Evolutionary conservation across 2,888 invertebrate species (phyloP), one percentile per base, ranked within the genome.

Genomic region (Byasa hedistus): DNA sequence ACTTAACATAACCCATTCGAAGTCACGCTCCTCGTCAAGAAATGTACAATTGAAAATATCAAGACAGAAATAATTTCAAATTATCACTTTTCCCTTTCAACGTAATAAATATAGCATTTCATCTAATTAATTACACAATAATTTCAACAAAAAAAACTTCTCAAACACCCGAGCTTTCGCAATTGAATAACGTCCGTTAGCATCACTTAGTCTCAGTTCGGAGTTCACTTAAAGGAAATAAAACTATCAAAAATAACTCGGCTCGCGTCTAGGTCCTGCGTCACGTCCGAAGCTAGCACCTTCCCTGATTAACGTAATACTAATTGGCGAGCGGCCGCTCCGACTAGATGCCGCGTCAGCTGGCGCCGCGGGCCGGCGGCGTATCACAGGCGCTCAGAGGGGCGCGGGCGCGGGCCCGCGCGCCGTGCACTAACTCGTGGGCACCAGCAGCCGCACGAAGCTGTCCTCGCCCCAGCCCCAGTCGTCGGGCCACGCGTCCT

Each of bases 401-500:
- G 84, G 87, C 82, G 86, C 88, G 89, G 86, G 87, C 87, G 89
- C 89, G 87, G 89, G 87, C 89, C 90, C 89, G 89, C 89, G 89
- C 90, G 84, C 81, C 83, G 79, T 79, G 83, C 91, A 91, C 94
- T 94, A 94, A 93, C 94, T 93, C 80, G 94, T 93, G 75, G 94
- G 95, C 81, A 95, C 95, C 82, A 95, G 89, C 79, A 95, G 93
- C 83, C 95, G 93, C 93, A 95, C 94, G 83, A 94, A 94, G 81
- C 94, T 94, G 88, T 95, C 95, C 91, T 94, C 92, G 87, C 93
- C 91, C 86, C 93, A 89, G 83, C 93, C 92, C 83, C 93, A 92
- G 78, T 93, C 92, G 86, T 94, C 91, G 87, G 93, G 91, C 85
- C 95, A 95, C 74, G 96, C 91, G 91, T 96, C 96, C 87, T 96